A percentile compares a stretch with the other conserved stretches of the same genome.
phyloP scores from a whole-genome alignment of 1,140 invertebrate genomes.

The Cotesia chilonis region DNA sequence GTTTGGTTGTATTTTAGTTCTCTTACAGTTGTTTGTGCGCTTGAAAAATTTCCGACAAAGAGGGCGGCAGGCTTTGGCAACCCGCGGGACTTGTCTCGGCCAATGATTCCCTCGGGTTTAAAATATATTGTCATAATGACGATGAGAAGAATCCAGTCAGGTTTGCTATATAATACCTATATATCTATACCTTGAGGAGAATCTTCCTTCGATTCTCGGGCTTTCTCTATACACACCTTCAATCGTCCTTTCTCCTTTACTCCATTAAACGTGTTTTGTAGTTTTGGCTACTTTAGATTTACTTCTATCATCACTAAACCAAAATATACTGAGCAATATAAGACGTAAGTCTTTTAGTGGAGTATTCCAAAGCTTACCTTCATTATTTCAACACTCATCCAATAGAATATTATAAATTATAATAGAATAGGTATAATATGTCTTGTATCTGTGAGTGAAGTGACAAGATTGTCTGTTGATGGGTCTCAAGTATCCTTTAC shows the following conservation, averaged over 20 bases:
- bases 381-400: too few relatives aligned
- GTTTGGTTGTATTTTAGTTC: slow-evolving; percentile 15
- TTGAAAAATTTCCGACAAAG: slow-evolving; percentile 63
- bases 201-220: background rate
- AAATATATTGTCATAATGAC: slow-evolving; percentile 50
- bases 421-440: too few relatives aligned
- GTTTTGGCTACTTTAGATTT: background rate
- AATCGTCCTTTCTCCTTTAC: background rate
- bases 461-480: too few relatives aligned
- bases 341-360: too few relatives aligned
- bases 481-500: too few relatives aligned
- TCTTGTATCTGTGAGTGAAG: too few relatives aligned
- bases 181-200: background rate
- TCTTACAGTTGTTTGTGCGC: slow-evolving; percentile 43
- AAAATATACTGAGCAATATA: too few relatives aligned
- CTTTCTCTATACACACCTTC: background rate
- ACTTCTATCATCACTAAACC: too few relatives aligned
- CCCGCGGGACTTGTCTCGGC: slow-evolving; percentile 51
- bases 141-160: slow-evolving; percentile 31
- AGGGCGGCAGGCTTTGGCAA: slow-evolving; percentile 53
- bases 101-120: slow-evolving; percentile 52
- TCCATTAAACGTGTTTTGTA: background rate
- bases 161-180: slow-evolving; percentile 3
- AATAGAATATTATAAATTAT: too few relatives aligned
- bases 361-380: too few relatives aligned